phyloP scores from a whole-genome alignment of 2,797 vertebrate species.

The Gorsachius magnificus region DNA sequence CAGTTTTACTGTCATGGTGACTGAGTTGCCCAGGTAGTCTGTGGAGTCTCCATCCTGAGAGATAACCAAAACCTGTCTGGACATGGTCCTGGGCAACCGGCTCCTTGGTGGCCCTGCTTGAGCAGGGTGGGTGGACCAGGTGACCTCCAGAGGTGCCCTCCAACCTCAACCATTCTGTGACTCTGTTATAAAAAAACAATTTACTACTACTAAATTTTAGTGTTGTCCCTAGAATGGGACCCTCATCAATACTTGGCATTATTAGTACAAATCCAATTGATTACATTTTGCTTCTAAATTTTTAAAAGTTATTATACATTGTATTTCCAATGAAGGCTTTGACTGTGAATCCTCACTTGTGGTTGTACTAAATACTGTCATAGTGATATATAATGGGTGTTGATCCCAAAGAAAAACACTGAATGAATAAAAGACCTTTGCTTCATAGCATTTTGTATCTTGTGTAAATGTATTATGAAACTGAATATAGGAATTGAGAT shows the following conservation, averaged over 20 bases:
- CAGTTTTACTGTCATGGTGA: neutral
- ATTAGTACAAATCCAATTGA: neutral
- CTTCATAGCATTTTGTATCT: neutral
- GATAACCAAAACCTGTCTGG: neutral
- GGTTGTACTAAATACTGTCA: neutral
- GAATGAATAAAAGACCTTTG: neutral
- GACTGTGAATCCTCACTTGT: neutral
- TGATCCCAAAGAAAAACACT: neutral
- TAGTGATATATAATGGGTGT: neutral
- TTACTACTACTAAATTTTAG: neutral
- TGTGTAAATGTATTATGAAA: neutral
- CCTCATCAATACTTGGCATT: neutral
- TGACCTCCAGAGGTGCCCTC: neutral
- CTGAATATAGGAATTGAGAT: neutral
- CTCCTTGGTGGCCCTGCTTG: neutral
- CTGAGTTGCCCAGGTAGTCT: neutral
- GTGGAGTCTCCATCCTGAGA: neutral
- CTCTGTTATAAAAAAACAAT: neutral
- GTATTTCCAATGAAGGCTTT: neutral
- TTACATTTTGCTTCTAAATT: neutral
- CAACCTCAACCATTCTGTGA: neutral
- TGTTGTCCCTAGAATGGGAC: neutral
- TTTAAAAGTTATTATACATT: neutral
- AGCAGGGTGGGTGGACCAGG: neutral
- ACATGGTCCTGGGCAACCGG: neutral